Conservation (phyloP, 2,888 invertebrate species). For the Frankliniella fusca region DNA sequence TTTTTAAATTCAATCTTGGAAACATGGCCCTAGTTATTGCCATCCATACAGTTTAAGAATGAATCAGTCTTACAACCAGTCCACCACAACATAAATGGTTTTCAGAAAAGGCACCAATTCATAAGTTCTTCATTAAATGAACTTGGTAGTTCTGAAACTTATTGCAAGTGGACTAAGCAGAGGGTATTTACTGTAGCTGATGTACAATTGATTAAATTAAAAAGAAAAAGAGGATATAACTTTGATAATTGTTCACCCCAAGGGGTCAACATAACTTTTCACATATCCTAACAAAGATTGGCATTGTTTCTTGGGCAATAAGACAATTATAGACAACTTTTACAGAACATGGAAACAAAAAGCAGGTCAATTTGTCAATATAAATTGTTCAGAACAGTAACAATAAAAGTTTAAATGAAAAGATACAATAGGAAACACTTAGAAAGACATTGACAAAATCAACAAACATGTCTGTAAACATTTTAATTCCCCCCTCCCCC, state of each 20-base stretch:
- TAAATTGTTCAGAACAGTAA: no score
- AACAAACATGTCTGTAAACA: no score
- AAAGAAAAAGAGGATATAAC: background rate
- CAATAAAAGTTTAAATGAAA: no score
- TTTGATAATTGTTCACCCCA: background rate
- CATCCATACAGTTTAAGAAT: background rate
- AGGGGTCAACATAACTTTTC: no score
- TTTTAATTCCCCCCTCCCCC: no score
- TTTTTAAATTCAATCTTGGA: background rate
- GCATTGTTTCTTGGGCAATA: no score
- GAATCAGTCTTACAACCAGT: slow-evolving; percentile 7
- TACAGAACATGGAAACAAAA: no score
- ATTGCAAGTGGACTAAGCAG: background rate
- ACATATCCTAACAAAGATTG: no score
- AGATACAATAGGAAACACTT: no score
- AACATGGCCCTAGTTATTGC: slow-evolving; percentile 11
- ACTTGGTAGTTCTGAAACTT: background rate
- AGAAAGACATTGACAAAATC: no score
- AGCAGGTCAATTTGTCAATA: no score
- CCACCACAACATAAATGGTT: background rate
- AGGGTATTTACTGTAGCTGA: background rate
- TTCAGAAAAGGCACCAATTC: background rate
- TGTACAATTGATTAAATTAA: background rate
- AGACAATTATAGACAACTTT: no score
- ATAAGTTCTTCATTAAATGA: background rate